Evolutionary conservation across 2,113 vertebrate species (phyloP), one percentile per base, ranked within the genome.

Genomic region (Triplophysa dalaica): DNA sequence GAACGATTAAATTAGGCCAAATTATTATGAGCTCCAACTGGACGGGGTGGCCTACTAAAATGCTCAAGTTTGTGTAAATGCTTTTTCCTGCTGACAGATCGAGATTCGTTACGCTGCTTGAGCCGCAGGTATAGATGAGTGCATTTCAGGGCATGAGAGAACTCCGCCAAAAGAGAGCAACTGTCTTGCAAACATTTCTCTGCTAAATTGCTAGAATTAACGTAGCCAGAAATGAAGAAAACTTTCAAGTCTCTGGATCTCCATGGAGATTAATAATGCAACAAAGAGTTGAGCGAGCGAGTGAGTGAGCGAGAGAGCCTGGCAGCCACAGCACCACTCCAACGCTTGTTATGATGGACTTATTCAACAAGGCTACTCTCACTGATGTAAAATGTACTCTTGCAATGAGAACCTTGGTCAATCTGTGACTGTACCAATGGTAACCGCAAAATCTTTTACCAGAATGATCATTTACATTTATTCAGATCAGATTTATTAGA

Each of bases 201-300:
- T 33, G 78, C 50, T 82, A 82, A 82, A 81, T 79, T 80, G 74
- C 68, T 77, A 77, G 73, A 77, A 85, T 80, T 60, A 83, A 72
- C 43, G n/a, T 50, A 50, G 58, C 70, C 60, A 63, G 61, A 82
- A 38, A 45, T 62, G 45, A 21, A 78, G 75, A 78, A 38, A 74
- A 78, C 74, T 81, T 68, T 78, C 70, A 81, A 64, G 77, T 85
- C 85, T 81, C 81, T 56, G 81, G 48, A 81, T 81, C 81, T 84
- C 83, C 26, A 66, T 79, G 66, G 79, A 75, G 79, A 86, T 86
- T 81, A 86, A 86, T 86, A 83, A 83, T 81, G 82, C 79, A 86
- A 83, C 82, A 85, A 87, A 85, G 86, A 65, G 58, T 56, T 19
- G 67, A 63, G 74, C 43, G n/a, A 56, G 73, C 16, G 24, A n/a